Evolutionary conservation across 2,888 invertebrate species (phyloP).

Genomic region (Tenthredo amoena): DNA sequence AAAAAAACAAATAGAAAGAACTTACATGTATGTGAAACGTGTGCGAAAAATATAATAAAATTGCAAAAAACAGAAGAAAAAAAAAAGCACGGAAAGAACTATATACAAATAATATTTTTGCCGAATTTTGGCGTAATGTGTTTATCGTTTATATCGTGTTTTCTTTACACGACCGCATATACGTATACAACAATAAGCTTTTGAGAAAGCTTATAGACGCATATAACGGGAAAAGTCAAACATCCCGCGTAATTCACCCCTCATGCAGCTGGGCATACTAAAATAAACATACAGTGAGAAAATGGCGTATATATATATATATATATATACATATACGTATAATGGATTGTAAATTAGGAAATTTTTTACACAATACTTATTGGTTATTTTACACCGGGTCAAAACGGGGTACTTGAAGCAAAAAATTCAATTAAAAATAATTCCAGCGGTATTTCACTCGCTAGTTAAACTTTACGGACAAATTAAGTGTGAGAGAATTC

Average conservation of each 20-base stretch:
- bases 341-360: slow-evolving; percentile 12
- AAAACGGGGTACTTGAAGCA: no score
- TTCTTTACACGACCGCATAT: background rate
- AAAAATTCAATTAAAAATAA: no score
- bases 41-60: background rate
- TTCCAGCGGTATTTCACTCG: no score
- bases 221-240: background rate
- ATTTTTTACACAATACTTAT: background rate
- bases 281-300: slow-evolving; percentile 11
- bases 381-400: no score
- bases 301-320: background rate
- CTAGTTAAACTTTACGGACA: no score
- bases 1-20: no score
- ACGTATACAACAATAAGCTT: background rate
- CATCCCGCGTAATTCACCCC: slow-evolving; percentile 6
- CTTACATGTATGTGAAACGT: no score
- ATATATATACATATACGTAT: background rate
- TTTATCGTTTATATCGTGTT: background rate
- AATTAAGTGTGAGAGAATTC: no score
- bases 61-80: background rate
- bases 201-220: background rate
- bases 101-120: background rate
- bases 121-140: background rate
- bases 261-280: background rate
- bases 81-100: background rate